Conservation (phyloP, 2,888 invertebrate species). For the Andrena minutula region DNA sequence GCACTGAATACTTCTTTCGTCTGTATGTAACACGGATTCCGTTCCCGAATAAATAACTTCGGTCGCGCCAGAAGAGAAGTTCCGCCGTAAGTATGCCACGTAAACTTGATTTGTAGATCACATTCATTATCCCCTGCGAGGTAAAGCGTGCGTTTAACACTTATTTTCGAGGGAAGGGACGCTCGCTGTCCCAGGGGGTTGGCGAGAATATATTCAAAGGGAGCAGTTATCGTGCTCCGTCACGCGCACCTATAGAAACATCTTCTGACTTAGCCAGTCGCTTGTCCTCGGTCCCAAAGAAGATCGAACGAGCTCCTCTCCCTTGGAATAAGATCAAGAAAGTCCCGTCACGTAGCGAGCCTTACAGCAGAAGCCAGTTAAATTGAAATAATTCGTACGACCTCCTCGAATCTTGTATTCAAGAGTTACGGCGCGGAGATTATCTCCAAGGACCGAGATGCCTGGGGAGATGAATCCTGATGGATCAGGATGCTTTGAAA, state of each 20-base stretch:
- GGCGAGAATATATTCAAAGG: not conserved
- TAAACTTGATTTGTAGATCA: constrained; percentile 10
- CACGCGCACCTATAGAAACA: constrained; percentile 8
- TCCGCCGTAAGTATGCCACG: not conserved
- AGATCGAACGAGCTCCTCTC: constrained; percentile 17
- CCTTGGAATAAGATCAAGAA: not conserved
- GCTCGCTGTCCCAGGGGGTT: not conserved
- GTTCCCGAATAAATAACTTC: not conserved
- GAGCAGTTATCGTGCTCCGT: constrained; percentile 13
- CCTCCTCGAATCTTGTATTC: constrained; percentile 13
- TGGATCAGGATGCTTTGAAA: not conserved
- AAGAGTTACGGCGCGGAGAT: constrained; percentile 2
- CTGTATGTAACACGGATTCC: not conserved
- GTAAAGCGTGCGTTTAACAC: not conserved
- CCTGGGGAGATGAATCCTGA: not conserved
- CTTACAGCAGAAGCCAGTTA: constrained; percentile 29
- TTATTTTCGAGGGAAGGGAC: not conserved
- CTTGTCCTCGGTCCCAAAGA: not conserved
- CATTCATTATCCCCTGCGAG: not conserved
- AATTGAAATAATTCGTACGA: constrained; percentile 39
- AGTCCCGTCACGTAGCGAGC: constrained; percentile 34
- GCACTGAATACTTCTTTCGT: not conserved
- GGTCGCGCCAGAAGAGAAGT: not conserved
- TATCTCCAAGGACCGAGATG: constrained; percentile 2
- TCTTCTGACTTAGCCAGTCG: constrained; percentile 15